phyloP scores from a whole-genome alignment of 2,888 invertebrate genomes.

The Abrostola triplasia region DNA sequence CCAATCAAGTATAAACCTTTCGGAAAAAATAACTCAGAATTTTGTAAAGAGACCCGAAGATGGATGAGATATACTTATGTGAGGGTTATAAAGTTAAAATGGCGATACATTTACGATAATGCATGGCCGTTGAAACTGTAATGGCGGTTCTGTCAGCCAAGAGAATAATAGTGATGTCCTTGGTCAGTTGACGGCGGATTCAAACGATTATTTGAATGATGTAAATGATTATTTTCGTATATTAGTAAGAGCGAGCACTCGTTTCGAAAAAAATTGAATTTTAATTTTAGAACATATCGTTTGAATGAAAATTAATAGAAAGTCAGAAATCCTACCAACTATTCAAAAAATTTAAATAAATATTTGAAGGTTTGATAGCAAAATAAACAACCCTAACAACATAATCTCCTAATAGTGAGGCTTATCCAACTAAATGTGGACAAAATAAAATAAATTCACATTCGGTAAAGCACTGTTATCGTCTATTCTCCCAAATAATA shows the following conservation, averaged over 20 bases:
- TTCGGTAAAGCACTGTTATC: neutral
- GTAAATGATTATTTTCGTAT: conserved; percentile 1
- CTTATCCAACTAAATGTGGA: neutral
- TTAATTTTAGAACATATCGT: too few relatives aligned
- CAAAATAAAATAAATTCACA: neutral
- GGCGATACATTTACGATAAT: conserved; percentile 80
- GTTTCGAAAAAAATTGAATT: too few relatives aligned
- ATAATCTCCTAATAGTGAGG: neutral
- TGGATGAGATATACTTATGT: conserved; percentile 66
- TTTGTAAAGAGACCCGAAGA: conserved; percentile 60
- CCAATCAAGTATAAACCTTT: conserved; percentile 42
- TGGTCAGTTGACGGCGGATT: conserved; percentile 53
- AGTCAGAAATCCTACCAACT: too few relatives aligned
- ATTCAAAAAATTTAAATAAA: too few relatives aligned
- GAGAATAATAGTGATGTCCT: conserved; percentile 66
- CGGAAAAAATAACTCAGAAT: conserved; percentile 48
- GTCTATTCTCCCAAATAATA: conserved; percentile 6
- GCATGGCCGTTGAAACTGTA: conserved; percentile 72
- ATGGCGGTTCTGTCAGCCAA: conserved; percentile 70
- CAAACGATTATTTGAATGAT: conserved; percentile 39
- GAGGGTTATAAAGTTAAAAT: conserved; percentile 76
- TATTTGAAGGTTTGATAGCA: too few relatives aligned
- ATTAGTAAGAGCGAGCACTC: too few relatives aligned
- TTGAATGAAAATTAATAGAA: too few relatives aligned
- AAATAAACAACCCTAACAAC: too few relatives aligned